A percentile compares a stretch with the other conserved stretches of the same genome.
phyloP scores from a whole-genome alignment of 2,888 invertebrate genomes.

The Agrochola lota region DNA sequence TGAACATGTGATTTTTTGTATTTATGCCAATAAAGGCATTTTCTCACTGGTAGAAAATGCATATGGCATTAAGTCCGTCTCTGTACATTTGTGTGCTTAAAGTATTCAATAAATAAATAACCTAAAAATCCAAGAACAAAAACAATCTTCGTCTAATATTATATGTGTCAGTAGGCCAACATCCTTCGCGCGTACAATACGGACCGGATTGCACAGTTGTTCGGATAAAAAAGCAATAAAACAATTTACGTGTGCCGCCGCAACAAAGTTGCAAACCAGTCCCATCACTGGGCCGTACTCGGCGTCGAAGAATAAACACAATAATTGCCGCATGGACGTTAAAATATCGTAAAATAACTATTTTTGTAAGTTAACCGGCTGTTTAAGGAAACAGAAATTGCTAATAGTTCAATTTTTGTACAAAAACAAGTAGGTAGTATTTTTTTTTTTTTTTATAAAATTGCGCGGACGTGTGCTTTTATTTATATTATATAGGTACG shows the following conservation, averaged over 20 bases:
- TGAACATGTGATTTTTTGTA: too few relatives aligned
- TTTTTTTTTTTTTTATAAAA: not conserved
- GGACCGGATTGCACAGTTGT: conserved; percentile 74
- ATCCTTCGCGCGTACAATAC: conserved; percentile 66
- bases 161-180: conserved; percentile 78
- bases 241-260: conserved; percentile 74
- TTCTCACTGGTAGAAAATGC: too few relatives aligned
- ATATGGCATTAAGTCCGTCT: too few relatives aligned
- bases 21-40: too few relatives aligned
- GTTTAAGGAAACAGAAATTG: conserved; percentile 9
- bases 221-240: conserved; percentile 77
- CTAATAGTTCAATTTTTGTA: not conserved
- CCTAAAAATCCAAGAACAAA: not conserved
- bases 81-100: too few relatives aligned
- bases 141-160: not conserved
- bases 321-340: conserved; percentile 34
- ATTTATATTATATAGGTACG: not conserved
- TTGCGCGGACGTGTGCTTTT: not conserved
- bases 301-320: conserved; percentile 35
- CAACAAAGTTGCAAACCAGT: conserved; percentile 86
- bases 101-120: too few relatives aligned
- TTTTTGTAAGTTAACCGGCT: conserved; percentile 16
- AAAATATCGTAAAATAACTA: conserved; percentile 50
- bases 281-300: conserved; percentile 73
- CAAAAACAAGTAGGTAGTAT: too few relatives aligned